Base-by-base conservation (phyloP, 1,140 invertebrate genomes). In the Drosophila santomea region DNA sequence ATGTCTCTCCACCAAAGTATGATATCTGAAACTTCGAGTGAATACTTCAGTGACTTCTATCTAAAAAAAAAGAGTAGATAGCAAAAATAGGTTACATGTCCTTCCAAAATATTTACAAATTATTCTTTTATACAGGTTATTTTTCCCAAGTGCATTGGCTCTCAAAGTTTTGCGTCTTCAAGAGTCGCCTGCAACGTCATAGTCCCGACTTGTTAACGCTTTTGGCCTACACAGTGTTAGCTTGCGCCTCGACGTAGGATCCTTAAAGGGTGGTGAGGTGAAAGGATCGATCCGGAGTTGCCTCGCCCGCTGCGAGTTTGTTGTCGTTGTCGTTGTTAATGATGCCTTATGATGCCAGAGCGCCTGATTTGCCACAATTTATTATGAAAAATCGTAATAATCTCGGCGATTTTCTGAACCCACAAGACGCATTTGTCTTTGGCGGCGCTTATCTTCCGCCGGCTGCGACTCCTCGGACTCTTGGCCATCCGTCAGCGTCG, bases 281-380 rank as follows among this genome's bases (percentile, higher is more conserved):
- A 3, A 15, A 7, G 28, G 32, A 36, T 14, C 7, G 41, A 38
- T 8, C 0, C 32, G 51, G n/a, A 25, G 44, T 35, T 56, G 69
- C 58, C 59, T 72, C 56, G 64, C 57, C 80, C 60, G 58, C 52
- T 61, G 58, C 41, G 67, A 50, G 43, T 69, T 66, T 57, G 72
- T 52, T 78, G 74, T 66, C 59, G 82, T 82, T 80, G 85, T 90
- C 79, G 71, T 81, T 83, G 79, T 90, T 90, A 90, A 90, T 90
- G 86, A 90, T 90, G 86, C 79, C 82, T 90, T 83, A 90, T 90
- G 80, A 90, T 90, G 86, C 88, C 86, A 90, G 80, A 76, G 79
- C 82, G 79, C 79, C 86, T 90, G 86, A 90, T 90, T 90, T 90
- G 88, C 86, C 76, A 90, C 88, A 86, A 90, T 90, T 90, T 90